Conservation (phyloP, 1,140 invertebrate genomes). For the Macrosteles quadrilineatus region DNA sequence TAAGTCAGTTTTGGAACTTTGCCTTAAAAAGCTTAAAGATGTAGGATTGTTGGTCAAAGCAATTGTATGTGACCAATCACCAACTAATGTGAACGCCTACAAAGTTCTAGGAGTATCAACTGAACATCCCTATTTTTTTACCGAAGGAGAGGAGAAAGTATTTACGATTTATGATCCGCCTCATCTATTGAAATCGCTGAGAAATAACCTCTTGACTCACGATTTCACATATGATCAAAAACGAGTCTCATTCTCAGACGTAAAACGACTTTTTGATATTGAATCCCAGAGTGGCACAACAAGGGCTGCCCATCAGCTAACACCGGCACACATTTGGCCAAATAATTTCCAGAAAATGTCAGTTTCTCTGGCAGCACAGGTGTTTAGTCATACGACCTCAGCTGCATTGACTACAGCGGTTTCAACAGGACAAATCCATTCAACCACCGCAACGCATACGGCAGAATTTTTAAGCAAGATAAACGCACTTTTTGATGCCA, state of each 20-base stretch:
- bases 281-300: not conserved
- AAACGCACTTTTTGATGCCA: constrained; percentile 3
- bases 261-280: not conserved
- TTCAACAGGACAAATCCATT: not conserved
- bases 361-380: too few relatives aligned
- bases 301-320: constrained; percentile 3
- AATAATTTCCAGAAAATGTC: not conserved
- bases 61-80: not conserved
- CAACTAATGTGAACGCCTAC: not conserved
- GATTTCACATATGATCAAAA: not conserved
- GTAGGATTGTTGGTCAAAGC: not conserved
- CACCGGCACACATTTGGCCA: not conserved
- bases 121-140: not conserved
- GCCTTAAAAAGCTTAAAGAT: not conserved
- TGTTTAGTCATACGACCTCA: too few relatives aligned
- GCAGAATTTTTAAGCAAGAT: not conserved
- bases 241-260: not conserved
- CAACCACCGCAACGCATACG: not conserved
- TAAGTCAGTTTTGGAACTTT: not conserved
- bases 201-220: not conserved
- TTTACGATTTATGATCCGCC: not conserved
- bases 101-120: not conserved
- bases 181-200: constrained; percentile 1
- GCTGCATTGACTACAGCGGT: constrained; percentile 1
- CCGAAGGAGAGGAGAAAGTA: not conserved